Percentiles rank a stretch among this genome's conserved stretches.
Conservation (phyloP, 1,140 invertebrate genomes). For the Trichoplusia ni region DNA sequence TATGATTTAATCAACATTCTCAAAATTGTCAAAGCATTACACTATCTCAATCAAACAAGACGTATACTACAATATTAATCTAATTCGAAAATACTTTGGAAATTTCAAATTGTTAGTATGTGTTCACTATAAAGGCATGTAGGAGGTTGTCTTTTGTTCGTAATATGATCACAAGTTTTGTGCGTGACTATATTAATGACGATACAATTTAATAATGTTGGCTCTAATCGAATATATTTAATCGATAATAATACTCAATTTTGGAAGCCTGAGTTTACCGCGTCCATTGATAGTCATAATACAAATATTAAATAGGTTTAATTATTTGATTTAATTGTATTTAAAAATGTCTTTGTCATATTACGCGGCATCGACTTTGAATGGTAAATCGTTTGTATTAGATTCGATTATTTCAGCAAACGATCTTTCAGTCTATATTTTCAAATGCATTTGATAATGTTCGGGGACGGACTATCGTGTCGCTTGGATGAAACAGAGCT, state of each 20-base stretch:
- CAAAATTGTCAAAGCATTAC: neutral
- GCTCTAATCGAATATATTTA: neutral
- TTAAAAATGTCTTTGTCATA: no score
- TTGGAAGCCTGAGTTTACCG: conserved; percentile 11
- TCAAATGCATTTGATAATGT: conserved; percentile 47
- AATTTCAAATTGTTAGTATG: conserved; percentile 10
- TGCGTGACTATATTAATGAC: conserved; percentile 64
- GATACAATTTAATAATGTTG: conserved; percentile 8
- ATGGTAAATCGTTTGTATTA: neutral
- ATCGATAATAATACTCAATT: neutral
- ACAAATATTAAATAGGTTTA: no score
- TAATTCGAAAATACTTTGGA: conserved; percentile 41
- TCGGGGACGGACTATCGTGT: conserved; percentile 58
- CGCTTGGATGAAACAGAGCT: conserved; percentile 10
- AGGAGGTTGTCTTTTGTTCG: conserved; percentile 38
- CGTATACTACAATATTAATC: conserved; percentile 25
- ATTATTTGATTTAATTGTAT: no score
- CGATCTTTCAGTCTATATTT: conserved; percentile 47
- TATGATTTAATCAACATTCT: neutral
- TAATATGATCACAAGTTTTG: conserved; percentile 66
- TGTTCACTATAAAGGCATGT: conserved; percentile 54
- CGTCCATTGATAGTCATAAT: no score
- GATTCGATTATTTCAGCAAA: neutral
- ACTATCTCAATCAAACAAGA: conserved; percentile 22
- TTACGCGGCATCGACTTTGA: neutral